Base-by-base conservation (phyloP, 2,888 invertebrate species). In the Furcula furcula region DNA sequence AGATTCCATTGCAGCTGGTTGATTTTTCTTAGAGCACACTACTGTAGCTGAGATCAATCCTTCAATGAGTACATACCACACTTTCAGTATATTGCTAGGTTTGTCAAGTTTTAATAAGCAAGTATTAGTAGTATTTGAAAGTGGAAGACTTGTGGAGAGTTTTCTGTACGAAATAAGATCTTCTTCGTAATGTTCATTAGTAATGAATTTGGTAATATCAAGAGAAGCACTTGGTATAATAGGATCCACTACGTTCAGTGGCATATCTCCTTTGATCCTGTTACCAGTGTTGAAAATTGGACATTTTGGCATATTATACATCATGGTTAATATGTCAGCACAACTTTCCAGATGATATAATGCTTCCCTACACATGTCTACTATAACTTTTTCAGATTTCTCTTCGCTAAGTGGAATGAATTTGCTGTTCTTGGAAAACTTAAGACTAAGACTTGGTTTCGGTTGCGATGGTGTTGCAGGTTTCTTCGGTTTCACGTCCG, bases 281-380 rank as follows among this genome's bases (percentile, higher is more conserved):
- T 97, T 95, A 0, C 97, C 96, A 7, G 97, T 94, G 74, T 97
- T 96, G 68, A 98, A 97, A 42, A 94, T 94, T 0, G 98, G 98
- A 72, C 97, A 97, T 58, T 96, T 96, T 0, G 97, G 97, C 97
- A 98, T 97, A 62, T 93, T 94, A 76, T 95, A 96, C 97, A 98
- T 97, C 80, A 95, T 95, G 2, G 95, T 94, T 33, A 98, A 83
- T 53, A 98, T 97, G 45, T 94, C 93, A 36, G 95, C 95, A 71
- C 97, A 97, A 55, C 93, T 95, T 67, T 96, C 93, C 16, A 98
- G 86, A 65, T 97, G 95, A 56, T 94, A 94, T 15, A 98, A 81
- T 0, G 97, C 96, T 66, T 96, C 95, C 65, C 93, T 84, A 72
- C 93, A 92, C 85, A 94, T 83, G 76, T 93, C 89, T 31, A 91